phyloP scores from a whole-genome alignment of 1,140 invertebrate species.

The Meteorus sp. region DNA sequence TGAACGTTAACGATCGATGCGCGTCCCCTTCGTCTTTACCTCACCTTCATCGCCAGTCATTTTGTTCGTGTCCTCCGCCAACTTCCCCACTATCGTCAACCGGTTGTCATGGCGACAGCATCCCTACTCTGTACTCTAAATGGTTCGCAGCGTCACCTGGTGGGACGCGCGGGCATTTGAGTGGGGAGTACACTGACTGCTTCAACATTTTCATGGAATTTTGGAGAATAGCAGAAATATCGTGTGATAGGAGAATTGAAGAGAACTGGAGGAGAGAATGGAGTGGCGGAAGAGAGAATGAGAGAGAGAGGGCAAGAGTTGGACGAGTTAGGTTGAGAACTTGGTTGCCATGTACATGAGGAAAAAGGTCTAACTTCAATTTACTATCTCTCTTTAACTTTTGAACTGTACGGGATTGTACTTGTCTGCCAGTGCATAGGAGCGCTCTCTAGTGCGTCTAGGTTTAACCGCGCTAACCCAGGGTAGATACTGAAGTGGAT shows the following conservation, averaged over 20 bases:
- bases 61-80: conserved; percentile 12
- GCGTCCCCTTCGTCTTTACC: conserved; percentile 41
- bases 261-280: too few relatives aligned
- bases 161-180: conserved; percentile 32
- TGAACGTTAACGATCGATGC: conserved; percentile 52
- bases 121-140: conserved; percentile 43
- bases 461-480: conserved; percentile 20
- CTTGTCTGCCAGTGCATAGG: neutral
- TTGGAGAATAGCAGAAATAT: too few relatives aligned
- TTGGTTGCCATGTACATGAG: neutral
- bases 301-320: conserved; percentile 15
- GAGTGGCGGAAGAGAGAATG: conserved; percentile 23
- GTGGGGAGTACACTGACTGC: too few relatives aligned
- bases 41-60: too few relatives aligned
- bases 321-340: conserved; percentile 6
- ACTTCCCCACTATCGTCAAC: conserved; percentile 2
- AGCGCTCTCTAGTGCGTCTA: conserved; percentile 7
- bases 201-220: too few relatives aligned
- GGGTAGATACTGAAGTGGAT: neutral
- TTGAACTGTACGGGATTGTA: too few relatives aligned
- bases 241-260: too few relatives aligned
- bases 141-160: conserved; percentile 30
- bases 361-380: neutral
- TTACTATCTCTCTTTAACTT: too few relatives aligned
- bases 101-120: conserved; percentile 52